phyloP scores from a whole-genome alignment of 2,888 invertebrate species.

The Dolichopus griseipennis region DNA sequence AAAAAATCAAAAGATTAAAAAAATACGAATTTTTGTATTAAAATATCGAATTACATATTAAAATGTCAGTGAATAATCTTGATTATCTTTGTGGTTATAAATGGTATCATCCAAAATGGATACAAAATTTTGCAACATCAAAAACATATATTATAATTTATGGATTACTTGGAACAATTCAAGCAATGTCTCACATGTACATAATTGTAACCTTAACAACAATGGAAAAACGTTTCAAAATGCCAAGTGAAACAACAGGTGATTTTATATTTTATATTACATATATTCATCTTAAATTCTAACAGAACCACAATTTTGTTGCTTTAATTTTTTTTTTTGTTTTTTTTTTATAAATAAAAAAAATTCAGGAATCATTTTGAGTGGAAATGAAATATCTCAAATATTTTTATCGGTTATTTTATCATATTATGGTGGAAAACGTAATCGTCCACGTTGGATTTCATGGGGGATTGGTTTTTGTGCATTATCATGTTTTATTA shows the following conservation, averaged over 20 bases:
- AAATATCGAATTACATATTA: no score
- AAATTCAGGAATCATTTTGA: constrained; percentile 53
- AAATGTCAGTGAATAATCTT: background rate
- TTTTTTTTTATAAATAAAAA: background rate
- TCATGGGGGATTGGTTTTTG: constrained; percentile 55
- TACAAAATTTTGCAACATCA: constrained; percentile 51
- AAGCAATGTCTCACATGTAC: constrained; percentile 58
- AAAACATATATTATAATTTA: constrained; percentile 53
- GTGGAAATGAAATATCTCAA: constrained; percentile 62
- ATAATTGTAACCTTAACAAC: constrained; percentile 57
- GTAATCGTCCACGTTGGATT: constrained; percentile 59
- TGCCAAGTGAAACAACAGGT: constrained; percentile 60
- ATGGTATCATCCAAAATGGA: constrained; percentile 51
- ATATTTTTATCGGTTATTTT: constrained; percentile 53
- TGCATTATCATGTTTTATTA: constrained; percentile 51
- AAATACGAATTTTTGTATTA: no score
- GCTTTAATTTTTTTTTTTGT: background rate
- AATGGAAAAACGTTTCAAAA: constrained; percentile 58
- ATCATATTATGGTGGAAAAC: constrained; percentile 56
- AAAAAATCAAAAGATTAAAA: no score
- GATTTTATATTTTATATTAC: no score
- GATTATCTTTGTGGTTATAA: constrained; percentile 47
- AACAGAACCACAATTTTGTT: background rate
- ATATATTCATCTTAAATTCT: background rate
- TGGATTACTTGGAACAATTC: constrained; percentile 54